Evolutionary conservation across 2,113 vertebrate species (phyloP).

Genomic region (Rhinopomastus cyanomelas): DNA sequence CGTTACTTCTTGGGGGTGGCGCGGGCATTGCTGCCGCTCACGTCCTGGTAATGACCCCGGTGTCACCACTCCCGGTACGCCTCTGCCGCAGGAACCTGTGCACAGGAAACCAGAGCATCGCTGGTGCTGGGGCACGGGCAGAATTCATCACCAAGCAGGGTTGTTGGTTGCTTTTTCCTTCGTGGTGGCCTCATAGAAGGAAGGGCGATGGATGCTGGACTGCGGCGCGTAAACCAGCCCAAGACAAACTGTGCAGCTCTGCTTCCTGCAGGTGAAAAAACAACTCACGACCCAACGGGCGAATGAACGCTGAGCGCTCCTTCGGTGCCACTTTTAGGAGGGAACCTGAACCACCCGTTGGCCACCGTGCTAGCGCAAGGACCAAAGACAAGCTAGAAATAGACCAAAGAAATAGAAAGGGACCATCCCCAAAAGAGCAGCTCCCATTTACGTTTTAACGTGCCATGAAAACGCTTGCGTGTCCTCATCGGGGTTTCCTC

Average conservation of each 20-base stretch:
- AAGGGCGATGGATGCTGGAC: slow-evolving; percentile 44
- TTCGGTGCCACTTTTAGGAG: slow-evolving; percentile 71
- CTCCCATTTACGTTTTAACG: slow-evolving; percentile 65
- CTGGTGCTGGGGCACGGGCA: neutral
- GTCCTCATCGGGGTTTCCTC: slow-evolving; percentile 52
- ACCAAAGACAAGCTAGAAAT: too few species aligned
- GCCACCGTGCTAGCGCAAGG: slow-evolving; percentile 36
- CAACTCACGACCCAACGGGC: slow-evolving; percentile 67
- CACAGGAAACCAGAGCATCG: neutral
- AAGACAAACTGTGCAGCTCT: slow-evolving; percentile 64
- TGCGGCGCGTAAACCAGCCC: slow-evolving; percentile 49
- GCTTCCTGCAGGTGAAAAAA: slow-evolving; percentile 70
- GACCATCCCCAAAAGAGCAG: slow-evolving; percentile 69
- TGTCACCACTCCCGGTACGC: slow-evolving; percentile 23
- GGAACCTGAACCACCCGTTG: slow-evolving; percentile 56
- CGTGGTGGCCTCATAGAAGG: slow-evolving; percentile 45
- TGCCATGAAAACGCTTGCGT: slow-evolving; percentile 60
- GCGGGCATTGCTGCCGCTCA: neutral
- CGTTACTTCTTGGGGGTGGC: slow-evolving; percentile 53
- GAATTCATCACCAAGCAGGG: slow-evolving; percentile 24
- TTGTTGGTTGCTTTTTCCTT: neutral
- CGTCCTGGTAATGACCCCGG: slow-evolving; percentile 35
- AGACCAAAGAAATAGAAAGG: slow-evolving; percentile 69
- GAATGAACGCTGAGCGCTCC: slow-evolving; percentile 58
- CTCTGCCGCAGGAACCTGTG: neutral